These are phyloP conservation scores for Protosalanx chinensis DNA, from an alignment of 2,797 vertebrate genomes.

Conservation along the genomic window DNA sequence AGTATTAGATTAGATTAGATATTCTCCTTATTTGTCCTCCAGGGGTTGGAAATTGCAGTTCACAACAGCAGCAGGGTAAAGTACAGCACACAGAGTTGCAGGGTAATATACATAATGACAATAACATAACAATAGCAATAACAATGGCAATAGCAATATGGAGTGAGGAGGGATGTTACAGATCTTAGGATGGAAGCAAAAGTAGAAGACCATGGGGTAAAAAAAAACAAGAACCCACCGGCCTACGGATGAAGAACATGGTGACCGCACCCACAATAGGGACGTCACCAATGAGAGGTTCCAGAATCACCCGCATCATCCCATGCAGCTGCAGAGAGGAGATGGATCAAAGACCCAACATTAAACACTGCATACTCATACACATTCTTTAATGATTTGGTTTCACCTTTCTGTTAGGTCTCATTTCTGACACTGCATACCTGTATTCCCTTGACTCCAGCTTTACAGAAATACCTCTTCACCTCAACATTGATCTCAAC, in stretches of 20 bases:
- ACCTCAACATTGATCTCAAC: conserved; percentile 91
- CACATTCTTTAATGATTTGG: background rate
- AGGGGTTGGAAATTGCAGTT: too few relatives aligned
- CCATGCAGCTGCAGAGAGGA: conserved; percentile 77
- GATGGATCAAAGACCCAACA: background rate
- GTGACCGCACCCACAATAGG: conserved; percentile 90
- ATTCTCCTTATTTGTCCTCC: too few relatives aligned
- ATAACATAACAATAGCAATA: too few relatives aligned
- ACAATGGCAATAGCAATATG: too few relatives aligned
- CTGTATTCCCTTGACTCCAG: conserved; percentile 92
- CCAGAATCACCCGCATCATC: conserved; percentile 88
- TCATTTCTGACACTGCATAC: conserved; percentile 57
- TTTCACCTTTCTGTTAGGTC: background rate
- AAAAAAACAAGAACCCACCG: conserved; percentile 71
- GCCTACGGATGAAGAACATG: conserved; percentile 91
- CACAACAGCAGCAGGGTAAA: too few relatives aligned
- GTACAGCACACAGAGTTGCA: too few relatives aligned
- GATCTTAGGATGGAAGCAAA: background rate
- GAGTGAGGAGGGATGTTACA: conserved; percentile 13
- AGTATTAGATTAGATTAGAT: too few relatives aligned
- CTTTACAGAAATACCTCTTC: conserved; percentile 94
- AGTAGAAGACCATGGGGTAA: background rate
- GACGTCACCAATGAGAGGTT: conserved; percentile 87
- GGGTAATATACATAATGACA: too few relatives aligned
- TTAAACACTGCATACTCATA: background rate